Percentiles rank a stretch among this genome's conserved stretches.
Conservation (phyloP, 2,888 invertebrate genomes). For the Exephanes ischioxanthus region DNA sequence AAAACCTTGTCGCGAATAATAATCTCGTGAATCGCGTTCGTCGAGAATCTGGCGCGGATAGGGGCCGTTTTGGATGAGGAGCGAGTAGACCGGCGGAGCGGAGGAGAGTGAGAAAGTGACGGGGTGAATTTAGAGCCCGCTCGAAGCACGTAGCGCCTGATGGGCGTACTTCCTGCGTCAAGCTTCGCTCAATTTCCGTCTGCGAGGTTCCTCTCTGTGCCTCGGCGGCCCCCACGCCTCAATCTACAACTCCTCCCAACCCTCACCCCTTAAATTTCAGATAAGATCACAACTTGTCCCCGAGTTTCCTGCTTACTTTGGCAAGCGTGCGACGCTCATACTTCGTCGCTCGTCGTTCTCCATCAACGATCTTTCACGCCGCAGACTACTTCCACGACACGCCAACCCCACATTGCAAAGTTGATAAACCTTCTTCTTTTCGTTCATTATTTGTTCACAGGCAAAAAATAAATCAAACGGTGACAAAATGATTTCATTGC, state of each 20-base stretch:
- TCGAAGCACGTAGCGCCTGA: conserved; percentile 51
- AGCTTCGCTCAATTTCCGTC: conserved; percentile 71
- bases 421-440: conserved; percentile 49
- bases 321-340: conserved; percentile 26
- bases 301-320: conserved; percentile 69
- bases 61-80: conserved; percentile 24
- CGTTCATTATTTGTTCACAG: background rate
- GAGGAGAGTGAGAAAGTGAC: conserved; percentile 38
- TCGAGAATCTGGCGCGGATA: conserved; percentile 25
- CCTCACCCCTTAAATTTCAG: conserved; percentile 79
- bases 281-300: conserved; percentile 83
- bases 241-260: conserved; percentile 12
- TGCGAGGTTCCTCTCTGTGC: conserved; percentile 42
- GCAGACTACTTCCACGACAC: conserved; percentile 30
- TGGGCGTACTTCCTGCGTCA: conserved; percentile 59
- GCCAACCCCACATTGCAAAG: conserved; percentile 45
- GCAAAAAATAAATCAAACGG: background rate
- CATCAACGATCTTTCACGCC: conserved; percentile 50
- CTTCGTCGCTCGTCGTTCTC: conserved; percentile 40
- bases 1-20: conserved; percentile 17
- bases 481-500: background rate
- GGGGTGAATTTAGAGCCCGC: conserved; percentile 57
- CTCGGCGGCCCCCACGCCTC: conserved; percentile 10
- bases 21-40: conserved; percentile 42
- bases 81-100: background rate